Evolutionary conservation across 2,113 vertebrate genomes (phyloP).

Genomic region (Cairina moschata): DNA sequence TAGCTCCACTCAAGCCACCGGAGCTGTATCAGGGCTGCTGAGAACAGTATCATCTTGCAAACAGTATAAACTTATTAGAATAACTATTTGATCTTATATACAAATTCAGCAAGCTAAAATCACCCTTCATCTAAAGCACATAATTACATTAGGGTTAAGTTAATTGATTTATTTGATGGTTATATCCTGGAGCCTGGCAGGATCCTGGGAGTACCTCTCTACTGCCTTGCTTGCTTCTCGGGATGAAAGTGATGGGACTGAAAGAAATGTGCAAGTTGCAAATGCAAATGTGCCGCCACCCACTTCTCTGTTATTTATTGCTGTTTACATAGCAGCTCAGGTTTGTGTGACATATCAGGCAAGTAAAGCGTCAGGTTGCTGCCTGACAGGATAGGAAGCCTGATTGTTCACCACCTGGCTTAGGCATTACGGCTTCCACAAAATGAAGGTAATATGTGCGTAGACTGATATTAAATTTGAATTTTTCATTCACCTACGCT

Average conservation of each 20-base stretch:
- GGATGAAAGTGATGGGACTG: background rate
- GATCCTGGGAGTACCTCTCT: background rate
- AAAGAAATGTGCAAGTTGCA: background rate
- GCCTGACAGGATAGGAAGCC: background rate
- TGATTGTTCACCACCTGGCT: background rate
- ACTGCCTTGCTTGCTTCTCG: background rate
- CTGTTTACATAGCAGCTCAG: slow-evolving; percentile 26
- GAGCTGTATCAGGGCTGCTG: background rate
- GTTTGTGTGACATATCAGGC: background rate
- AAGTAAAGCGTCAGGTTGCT: slow-evolving; percentile 2
- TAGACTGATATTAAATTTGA: background rate
- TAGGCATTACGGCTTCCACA: background rate
- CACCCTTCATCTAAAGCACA: slow-evolving; percentile 39
- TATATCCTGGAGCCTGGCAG: background rate
- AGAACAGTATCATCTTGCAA: slow-evolving; percentile 11
- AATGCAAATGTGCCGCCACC: background rate
- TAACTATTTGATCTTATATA: slow-evolving; percentile 45
- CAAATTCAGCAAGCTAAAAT: slow-evolving; percentile 42
- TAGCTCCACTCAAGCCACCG: background rate
- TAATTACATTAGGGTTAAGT: slow-evolving; percentile 44
- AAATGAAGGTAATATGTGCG: background rate
- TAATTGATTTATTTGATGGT: slow-evolving; percentile 45
- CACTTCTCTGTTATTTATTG: slow-evolving; percentile 22
- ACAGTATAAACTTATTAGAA: slow-evolving; percentile 33
- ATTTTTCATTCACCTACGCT: background rate